phyloP scores from a whole-genome alignment of 2,113 vertebrate species.

The Struthidea cinerea region DNA sequence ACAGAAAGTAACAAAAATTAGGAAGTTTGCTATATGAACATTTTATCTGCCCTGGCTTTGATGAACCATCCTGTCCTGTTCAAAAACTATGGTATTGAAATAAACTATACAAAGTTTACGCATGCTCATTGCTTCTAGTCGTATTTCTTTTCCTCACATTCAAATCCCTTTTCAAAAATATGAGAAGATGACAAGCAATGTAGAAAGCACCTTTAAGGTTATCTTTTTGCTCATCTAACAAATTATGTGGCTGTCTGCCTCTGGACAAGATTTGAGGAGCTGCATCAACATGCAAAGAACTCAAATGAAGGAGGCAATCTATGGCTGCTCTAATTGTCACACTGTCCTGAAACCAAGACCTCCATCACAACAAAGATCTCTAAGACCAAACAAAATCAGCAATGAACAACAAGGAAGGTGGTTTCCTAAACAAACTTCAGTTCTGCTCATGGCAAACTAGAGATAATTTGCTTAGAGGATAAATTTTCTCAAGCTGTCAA shows the following conservation, averaged over 20 bases:
- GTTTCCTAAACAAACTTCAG: not conserved
- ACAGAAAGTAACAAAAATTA: not conserved
- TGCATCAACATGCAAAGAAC: not conserved
- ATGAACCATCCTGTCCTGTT: not conserved
- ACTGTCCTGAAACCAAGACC: not conserved
- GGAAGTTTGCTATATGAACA: not conserved
- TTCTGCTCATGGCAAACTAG: not conserved
- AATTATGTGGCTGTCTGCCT: not conserved
- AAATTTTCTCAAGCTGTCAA: not conserved
- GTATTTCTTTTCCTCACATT: not conserved
- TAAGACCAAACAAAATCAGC: not conserved
- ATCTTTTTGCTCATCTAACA: not conserved
- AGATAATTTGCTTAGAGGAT: not conserved
- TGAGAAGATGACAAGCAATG: not conserved
- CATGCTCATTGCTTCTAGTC: not conserved
- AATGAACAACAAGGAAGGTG: not conserved
- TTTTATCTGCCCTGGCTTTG: not conserved
- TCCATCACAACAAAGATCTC: not conserved
- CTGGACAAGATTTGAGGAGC: not conserved
- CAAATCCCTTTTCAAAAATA: not conserved
- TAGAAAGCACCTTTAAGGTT: not conserved
- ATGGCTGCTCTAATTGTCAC: not conserved
- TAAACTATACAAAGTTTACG: not conserved
- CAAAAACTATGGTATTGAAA: not conserved
- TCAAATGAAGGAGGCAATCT: not conserved